Evolutionary conservation across 2,888 invertebrate species (phyloP), one percentile per base, ranked within the genome.

Genomic region (Cheilosia grossa): DNA sequence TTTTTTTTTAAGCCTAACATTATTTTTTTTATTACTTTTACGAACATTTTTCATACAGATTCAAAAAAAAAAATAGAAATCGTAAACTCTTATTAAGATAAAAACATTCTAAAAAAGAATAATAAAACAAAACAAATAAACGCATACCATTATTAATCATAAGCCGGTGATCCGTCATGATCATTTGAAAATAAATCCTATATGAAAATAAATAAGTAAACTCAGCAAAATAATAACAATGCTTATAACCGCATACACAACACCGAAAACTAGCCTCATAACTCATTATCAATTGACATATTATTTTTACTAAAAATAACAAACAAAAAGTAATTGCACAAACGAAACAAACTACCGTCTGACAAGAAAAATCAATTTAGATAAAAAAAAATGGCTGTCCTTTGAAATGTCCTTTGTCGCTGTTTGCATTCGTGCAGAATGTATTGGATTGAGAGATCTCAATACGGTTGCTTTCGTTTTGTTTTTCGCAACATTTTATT

Each of bases 151-250:
- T 40, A 51, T 66, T 40, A 64, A 33, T 56, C 70, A 77, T 72
- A 73, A 64, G 64, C 63, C 74, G 69, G 49, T 74, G 51, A 79
- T 74, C 69, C 79, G 70, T 79, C 70, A 63, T 67, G 75, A 61
- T 61, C 61, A 69, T 78, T 66, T 30, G 47, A 58, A 17, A 24
- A 33, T 33, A 40, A 54, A 9, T 30, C 30, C 51, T 53, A 30
- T 63, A 67, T 6, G 37, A 59, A 58, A 47, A 51, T 15, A 47
- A 37, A 27, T 42, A 40, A 44, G 10, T 17, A 63, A 63, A 70
- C 21, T 63, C 51, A 37, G 53, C 40, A 66, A 44, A 67, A 30
- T n/a, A 30, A 30, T 4, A 59, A 75, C 51, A 75, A 64, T 63
- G 70, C 78, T 72, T 79, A 69, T 10, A n/a, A n/a, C 37, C 17